These are phyloP conservation scores for Charaxes varanes DNA, from an alignment of 1,140 invertebrate genomes.

Conservation along the genomic window DNA sequence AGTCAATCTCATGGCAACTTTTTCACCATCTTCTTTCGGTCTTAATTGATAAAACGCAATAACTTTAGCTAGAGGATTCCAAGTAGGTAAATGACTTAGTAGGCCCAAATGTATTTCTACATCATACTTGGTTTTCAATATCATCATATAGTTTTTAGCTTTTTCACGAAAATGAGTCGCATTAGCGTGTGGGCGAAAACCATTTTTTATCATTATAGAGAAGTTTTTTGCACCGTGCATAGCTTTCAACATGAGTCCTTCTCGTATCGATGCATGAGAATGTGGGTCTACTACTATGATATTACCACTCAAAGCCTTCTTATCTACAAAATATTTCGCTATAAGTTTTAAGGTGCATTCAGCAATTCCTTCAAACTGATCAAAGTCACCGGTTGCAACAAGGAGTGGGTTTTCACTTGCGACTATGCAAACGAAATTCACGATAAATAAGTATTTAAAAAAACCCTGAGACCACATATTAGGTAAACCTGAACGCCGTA, in stretches of 20 bases:
- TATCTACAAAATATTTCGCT: slow-evolving; percentile 70
- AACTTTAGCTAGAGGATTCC: slow-evolving; percentile 71
- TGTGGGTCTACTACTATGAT: slow-evolving; percentile 68
- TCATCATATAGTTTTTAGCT: slow-evolving; percentile 73
- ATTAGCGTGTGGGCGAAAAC: slow-evolving; percentile 59
- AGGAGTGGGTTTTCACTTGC: slow-evolving; percentile 32
- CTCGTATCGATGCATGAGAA: slow-evolving; percentile 53
- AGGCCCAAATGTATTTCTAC: slow-evolving; percentile 55
- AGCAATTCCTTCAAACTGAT: slow-evolving; percentile 49
- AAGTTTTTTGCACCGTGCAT: slow-evolving; percentile 64
- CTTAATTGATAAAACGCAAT: slow-evolving; percentile 58
- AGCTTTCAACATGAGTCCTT: slow-evolving; percentile 56
- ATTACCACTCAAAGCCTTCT: slow-evolving; percentile 66
- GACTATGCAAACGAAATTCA: slow-evolving; percentile 13
- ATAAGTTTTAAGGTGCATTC: slow-evolving; percentile 69
- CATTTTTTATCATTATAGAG: slow-evolving; percentile 71
- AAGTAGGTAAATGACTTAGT: slow-evolving; percentile 63
- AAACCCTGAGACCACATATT: slow-evolving; percentile 3
- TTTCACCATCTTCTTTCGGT: slow-evolving; percentile 34
- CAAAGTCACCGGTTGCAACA: slow-evolving; percentile 39
- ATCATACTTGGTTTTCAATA: slow-evolving; percentile 65
- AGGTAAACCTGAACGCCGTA: background rate
- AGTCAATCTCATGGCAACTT: slow-evolving; percentile 51
- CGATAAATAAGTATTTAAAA: slow-evolving; percentile 3
- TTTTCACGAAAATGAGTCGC: slow-evolving; percentile 72